Percentiles rank a stretch among this genome's conserved stretches.
These are phyloP conservation scores for Eulemur macaco DNA, from an alignment of 2,113 vertebrate species.

Conservation along the genomic window DNA sequence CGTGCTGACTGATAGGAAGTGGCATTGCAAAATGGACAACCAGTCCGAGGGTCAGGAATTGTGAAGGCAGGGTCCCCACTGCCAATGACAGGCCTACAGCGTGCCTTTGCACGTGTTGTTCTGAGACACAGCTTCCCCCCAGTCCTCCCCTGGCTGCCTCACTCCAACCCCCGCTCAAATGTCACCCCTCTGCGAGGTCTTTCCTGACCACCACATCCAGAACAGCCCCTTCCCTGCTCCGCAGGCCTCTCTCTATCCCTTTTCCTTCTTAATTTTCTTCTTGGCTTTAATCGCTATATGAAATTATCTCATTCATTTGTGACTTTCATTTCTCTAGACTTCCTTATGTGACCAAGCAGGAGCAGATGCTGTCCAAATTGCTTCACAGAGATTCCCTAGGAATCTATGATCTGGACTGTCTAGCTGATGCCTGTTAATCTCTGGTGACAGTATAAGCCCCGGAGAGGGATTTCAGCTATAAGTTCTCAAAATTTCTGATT, in stretches of 20 bases:
- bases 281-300: background rate
- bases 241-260: background rate
- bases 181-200: background rate
- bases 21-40: background rate
- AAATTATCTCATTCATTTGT: background rate
- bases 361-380: background rate
- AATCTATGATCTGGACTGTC: background rate
- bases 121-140: background rate
- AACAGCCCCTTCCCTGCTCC: rapidly evolving
- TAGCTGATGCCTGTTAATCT: background rate
- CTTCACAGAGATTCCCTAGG: too few relatives aligned
- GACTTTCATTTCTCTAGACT: background rate
- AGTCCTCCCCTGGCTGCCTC: background rate
- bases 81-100: background rate
- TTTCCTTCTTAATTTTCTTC: background rate
- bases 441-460: background rate
- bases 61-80: background rate
- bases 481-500: background rate
- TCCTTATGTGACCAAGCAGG: background rate
- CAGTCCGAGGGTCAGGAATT: background rate
- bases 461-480: background rate
- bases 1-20: background rate
- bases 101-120: background rate
- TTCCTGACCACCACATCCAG: background rate
- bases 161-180: background rate